phyloP scores from a whole-genome alignment of 2,113 vertebrate genomes.

The Fulmarus glacialis region DNA sequence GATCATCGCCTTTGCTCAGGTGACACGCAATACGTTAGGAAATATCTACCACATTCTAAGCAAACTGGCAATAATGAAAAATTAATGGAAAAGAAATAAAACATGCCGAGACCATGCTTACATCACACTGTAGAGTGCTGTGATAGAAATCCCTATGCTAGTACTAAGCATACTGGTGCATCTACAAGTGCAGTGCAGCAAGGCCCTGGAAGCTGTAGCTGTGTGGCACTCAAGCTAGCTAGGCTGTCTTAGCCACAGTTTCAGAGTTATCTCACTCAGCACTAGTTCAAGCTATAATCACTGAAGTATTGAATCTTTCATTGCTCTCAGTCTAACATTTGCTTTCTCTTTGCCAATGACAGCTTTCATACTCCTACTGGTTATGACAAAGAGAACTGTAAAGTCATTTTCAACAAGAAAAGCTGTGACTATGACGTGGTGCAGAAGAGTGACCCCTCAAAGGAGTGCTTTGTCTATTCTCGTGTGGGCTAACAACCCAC shows the following conservation, averaged over 20 bases:
- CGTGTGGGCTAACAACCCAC: neutral
- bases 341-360: neutral
- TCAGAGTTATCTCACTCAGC: neutral
- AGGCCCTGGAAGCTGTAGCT: neutral
- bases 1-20: neutral
- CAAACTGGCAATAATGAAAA: neutral
- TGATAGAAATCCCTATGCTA: neutral
- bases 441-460: neutral
- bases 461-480: fast-evolving
- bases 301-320: neutral
- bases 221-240: neutral
- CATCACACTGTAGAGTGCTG: neutral
- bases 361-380: fast-evolving
- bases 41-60: neutral
- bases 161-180: neutral
- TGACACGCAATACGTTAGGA: neutral
- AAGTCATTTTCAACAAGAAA: neutral
- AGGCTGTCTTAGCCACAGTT: neutral
- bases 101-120: neutral
- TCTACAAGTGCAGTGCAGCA: neutral
- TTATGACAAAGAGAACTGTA: neutral
- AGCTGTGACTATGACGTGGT: neutral
- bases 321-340: neutral
- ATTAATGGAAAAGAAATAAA: neutral
- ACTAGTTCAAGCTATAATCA: neutral